Evolutionary conservation across 64 coral and sea anemone species (phyloP), one percentile per base, ranked within the genome.

Genomic region (Platygyra sinensis): DNA sequence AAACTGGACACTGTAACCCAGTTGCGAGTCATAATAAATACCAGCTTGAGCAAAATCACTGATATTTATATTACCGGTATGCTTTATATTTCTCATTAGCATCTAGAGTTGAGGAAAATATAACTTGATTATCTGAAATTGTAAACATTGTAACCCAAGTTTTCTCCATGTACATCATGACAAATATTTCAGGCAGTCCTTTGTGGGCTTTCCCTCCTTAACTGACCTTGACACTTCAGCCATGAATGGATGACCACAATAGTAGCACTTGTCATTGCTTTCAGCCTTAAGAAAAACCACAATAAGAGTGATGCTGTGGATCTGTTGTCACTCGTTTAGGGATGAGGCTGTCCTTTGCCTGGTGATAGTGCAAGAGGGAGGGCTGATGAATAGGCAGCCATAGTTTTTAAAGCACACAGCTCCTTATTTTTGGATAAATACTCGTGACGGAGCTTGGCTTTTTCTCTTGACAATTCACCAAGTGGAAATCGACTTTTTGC

Each of bases 341-440:
- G 22, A 93, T 93, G 32, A 93, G 72, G 71, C 83, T 87, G 13
- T 87, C 85, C 65, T 87, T 67, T 59, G 91, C 12, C 75, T 87
- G 83, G 83, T 88, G 91, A 87, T 93, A 93, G 65, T 64, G 74
- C 25, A 93, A 80, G 9, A 73, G 86, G n/a, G 91, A 93, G 32
- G 83, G 75, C 39, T 80, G 83, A 30, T 73, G 60, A 73, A 80
- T 62, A 30, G 91, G 91, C 13, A 93, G 91, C 91, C 91, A 88
- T 49, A 92, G 50, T 87, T 87, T 75, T 60, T 17, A 87, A 87
- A 11, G 28, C 71, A 59, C 49, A 74, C 86, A 87, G 49, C 25
- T 60, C 46, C 71, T 73, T 73, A 51, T 29, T 87, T 87, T 75
- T 87, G 4, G 71, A 76, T 46, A 87, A 73, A 87, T 87, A 73